Base-by-base conservation (phyloP, 2,797 vertebrate species). In the Leptoclinus maculatus region DNA sequence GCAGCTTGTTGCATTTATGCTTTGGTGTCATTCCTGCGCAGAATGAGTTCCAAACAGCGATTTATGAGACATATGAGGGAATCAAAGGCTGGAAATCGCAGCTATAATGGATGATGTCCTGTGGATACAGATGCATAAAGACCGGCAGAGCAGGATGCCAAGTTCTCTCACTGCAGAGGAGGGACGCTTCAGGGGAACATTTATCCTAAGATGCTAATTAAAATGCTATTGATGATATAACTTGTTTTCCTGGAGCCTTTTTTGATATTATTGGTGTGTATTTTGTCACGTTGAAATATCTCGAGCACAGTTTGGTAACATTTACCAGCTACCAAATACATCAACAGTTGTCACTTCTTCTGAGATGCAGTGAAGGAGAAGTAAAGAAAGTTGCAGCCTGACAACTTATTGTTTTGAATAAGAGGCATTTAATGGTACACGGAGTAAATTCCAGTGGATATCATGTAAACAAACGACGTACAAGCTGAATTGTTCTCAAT, bases 51-150 rank as follows among this genome's bases (percentile, higher is more conserved):
- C 77, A 77, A 78, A 76, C 47, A 19, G 41, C 41, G 57, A 86
- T 80, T 82, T 74, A 80, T 77, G 67, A 75, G 54, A 60, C 71
- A 27, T 21, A 5, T 8, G 54, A 69, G 75, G 32, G 14, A 78
- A 78, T 81, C 68, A 76, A 82, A 86, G 67, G 66, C 74, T 84
- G 78, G 79, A 75, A 83, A 78, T 66, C 79, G 34, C 73, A 58
- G 80, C 68, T 43, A n/a, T 79, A 85, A 89, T 77, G 76, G 71
- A 78, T 54, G 79, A 54, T 45, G 76, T 88, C 79, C 79, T 63
- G 81, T 73, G 76, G 85, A 83, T 80, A 74, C 71, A 60, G 72
- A 84, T 78, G 58, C 81, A 84, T 74, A 80, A 80, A 85, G 73
- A 85, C 67, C 41, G 10, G 25, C 71, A 66, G 75, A 84, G 57